A percentile compares a stretch with the other conserved stretches of the same genome.
These are phyloP conservation scores for Sander lucioperca DNA, from an alignment of 2,113 vertebrate genomes.

Conservation along the genomic window DNA sequence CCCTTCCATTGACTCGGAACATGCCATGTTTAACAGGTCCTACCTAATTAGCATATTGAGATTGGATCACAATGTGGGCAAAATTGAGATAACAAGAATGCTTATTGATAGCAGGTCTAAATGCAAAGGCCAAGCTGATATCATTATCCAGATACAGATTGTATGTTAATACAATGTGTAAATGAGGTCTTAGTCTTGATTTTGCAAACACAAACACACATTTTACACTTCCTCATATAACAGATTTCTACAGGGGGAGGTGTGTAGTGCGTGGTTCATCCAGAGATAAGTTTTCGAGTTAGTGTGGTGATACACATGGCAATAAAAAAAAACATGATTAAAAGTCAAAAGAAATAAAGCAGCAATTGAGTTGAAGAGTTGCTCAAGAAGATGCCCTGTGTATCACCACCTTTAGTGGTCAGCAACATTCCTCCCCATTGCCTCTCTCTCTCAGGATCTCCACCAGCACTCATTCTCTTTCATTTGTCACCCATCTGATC, in stretches of 20 bases:
- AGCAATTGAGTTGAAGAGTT: background rate
- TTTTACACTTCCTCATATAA: background rate
- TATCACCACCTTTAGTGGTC: constrained; percentile 44
- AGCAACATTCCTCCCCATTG: constrained; percentile 51
- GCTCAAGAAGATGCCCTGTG: constrained; percentile 40
- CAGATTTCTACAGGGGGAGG: constrained; percentile 14
- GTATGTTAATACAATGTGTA: constrained; percentile 30
- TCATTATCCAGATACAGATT: constrained; percentile 20
- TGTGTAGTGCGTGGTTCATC: constrained; percentile 11
- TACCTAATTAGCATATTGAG: background rate
- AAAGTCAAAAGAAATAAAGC: background rate
- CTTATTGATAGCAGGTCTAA: background rate
- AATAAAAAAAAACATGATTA: background rate
- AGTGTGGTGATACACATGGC: constrained; percentile 34
- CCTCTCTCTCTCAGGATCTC: constrained; percentile 38
- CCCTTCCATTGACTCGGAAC: background rate
- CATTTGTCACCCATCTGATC: constrained; percentile 58
- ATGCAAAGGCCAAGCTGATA: background rate
- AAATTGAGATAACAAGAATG: background rate
- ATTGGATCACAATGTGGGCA: background rate
- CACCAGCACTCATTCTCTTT: constrained; percentile 57
- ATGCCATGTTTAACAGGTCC: background rate
- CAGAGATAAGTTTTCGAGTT: constrained; percentile 22
- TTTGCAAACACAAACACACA: constrained; percentile 27
- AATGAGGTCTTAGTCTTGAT: constrained; percentile 5